phyloP scores from a whole-genome alignment of 2,113 vertebrate species.

The Felis chaus region DNA sequence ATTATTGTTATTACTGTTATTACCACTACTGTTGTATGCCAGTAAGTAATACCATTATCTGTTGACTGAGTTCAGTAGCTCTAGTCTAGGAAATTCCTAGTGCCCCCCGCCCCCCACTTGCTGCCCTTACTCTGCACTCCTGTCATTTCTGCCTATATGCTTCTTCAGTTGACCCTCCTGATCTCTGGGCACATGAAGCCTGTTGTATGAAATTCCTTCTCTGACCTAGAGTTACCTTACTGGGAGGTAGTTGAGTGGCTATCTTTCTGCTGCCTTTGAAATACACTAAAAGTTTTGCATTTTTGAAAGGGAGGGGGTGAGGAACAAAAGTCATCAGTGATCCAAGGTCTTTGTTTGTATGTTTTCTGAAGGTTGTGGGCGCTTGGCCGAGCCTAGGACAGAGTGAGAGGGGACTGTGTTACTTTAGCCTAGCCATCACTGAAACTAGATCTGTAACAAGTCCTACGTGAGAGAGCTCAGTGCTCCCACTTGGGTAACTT shows the following conservation, averaged over 20 bases:
- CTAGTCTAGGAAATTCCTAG: background rate
- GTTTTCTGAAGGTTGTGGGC: background rate
- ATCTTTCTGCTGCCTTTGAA: constrained; percentile 40
- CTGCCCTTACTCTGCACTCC: background rate
- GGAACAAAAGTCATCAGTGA: background rate
- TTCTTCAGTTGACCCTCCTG: background rate
- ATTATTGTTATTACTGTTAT: background rate
- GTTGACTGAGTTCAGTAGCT: background rate
- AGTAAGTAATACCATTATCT: background rate
- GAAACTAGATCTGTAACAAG: background rate
- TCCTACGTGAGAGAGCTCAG: background rate
- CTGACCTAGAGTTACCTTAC: background rate
- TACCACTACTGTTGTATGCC: background rate
- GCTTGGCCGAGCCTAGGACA: background rate
- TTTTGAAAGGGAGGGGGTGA: background rate
- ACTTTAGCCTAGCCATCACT: background rate
- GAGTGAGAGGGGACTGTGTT: background rate
- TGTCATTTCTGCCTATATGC: background rate
- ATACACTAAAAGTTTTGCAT: background rate
- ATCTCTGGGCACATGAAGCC: background rate
- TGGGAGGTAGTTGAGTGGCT: background rate
- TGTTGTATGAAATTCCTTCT: background rate
- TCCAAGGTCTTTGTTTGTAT: background rate
- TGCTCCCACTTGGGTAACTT: background rate
- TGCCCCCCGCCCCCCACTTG: background rate